Evolutionary conservation across 2,797 vertebrate species (phyloP).

Genomic region (Hydrophis major): DNA sequence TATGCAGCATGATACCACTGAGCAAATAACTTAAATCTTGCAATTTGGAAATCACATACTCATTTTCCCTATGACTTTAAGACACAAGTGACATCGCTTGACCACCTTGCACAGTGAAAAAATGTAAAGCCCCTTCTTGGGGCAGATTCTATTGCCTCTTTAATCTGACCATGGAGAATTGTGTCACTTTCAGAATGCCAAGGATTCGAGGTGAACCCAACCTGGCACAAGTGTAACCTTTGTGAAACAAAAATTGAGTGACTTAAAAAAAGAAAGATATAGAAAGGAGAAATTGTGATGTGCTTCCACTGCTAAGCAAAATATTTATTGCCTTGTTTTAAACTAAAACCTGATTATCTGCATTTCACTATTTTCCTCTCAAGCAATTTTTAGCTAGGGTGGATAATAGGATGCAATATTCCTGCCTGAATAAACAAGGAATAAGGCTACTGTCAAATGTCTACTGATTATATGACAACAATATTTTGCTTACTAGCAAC

Average conservation of each 20-base stretch:
- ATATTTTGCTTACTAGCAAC: slow-evolving; percentile 43
- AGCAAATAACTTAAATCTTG: neutral
- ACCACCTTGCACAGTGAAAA: neutral
- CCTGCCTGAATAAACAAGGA: slow-evolving; percentile 15
- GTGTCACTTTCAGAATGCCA: neutral
- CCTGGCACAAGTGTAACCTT: neutral
- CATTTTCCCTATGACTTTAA: neutral
- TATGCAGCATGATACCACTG: neutral
- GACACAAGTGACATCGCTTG: neutral
- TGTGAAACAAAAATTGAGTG: neutral
- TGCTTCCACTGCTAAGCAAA: neutral
- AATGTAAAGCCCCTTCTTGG: neutral
- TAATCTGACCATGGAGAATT: neutral
- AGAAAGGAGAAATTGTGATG: neutral
- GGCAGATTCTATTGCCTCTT: neutral
- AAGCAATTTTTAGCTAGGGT: slow-evolving; percentile 14
- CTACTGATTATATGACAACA: slow-evolving; percentile 42
- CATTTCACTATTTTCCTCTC: slow-evolving; percentile 16
- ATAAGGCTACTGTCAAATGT: slow-evolving; percentile 20
- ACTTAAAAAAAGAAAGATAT: neutral
- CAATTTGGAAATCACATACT: neutral
- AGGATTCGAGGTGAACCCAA: neutral
- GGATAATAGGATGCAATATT: slow-evolving; percentile 27
- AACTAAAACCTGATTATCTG: neutral
- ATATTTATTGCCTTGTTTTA: neutral